Evolutionary conservation across 2,888 invertebrate species (phyloP), one percentile per base, ranked within the genome.

Genomic region (Imbricaverruca yamaguchii): DNA sequence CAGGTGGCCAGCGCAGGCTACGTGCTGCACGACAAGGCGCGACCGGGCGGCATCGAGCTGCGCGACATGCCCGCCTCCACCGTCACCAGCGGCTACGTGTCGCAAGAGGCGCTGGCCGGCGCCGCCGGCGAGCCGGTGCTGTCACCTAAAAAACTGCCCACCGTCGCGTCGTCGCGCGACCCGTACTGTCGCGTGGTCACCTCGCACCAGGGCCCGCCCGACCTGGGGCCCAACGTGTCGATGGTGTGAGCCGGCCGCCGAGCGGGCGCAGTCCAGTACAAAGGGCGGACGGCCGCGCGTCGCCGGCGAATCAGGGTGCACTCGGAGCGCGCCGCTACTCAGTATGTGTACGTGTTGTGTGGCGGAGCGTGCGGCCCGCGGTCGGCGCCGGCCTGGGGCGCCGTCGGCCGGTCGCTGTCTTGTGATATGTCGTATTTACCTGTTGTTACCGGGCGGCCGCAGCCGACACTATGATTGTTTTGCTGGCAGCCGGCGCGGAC

Each of bases 171-270:
- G 21, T 13, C 74, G 53, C 74, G 74, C 55, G 74, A 74, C 74
- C 74, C 74, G 0, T 74, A 74, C 74, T 55, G 74, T 13, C 74
- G 74, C 10, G 74, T 74, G n/a, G 74, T 74, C 21, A 74, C 74
- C 53, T 55, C 74, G 9, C 74, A 74, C 74, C 74, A 74, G 74
- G 21, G 74, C 55, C 53, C 74, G 39, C 74, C 74, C 74, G 74
- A 74, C 74, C 74, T 74, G 53, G 74, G 74, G 18, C 74, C 74
- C 53, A 74, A 74, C 74, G 74, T 74, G 74, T 74, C 74, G 18
- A 74, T 74, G 74, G 74, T 74, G 53, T 74, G 53, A 74, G 69
- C 69, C 39, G 69, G 21, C 63, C n/a, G 63, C 67, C 18, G 18
- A 13, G 67, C 69, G 39, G 69, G 69, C 69, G 53, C 55, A 18